Conservation (phyloP, 2,888 invertebrate genomes). For the Barypeithes pellucidus region DNA sequence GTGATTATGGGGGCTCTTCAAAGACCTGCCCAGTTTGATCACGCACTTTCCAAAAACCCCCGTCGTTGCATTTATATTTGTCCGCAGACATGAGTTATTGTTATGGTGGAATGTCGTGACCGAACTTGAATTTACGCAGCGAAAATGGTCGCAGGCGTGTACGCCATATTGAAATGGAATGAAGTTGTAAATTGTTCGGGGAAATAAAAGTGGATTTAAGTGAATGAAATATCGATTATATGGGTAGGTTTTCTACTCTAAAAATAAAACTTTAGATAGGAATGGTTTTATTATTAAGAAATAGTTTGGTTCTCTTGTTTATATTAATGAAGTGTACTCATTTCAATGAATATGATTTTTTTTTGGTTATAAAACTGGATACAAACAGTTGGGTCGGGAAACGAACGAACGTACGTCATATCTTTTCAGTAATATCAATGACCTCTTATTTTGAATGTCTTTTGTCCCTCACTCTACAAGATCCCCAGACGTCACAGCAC, state of each 20-base stretch:
- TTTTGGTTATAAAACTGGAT: too few relatives aligned
- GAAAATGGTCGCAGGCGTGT: slow-evolving; percentile 54
- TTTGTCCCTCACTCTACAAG: too few relatives aligned
- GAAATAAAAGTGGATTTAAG: slow-evolving; percentile 34
- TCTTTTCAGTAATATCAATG: too few relatives aligned
- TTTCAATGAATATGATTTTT: not conserved
- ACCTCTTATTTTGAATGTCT: too few relatives aligned
- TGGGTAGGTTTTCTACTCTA: not conserved
- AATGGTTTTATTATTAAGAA: not conserved
- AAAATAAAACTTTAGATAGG: slow-evolving; percentile 23
- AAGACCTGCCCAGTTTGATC: slow-evolving; percentile 43
- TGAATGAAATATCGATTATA: slow-evolving; percentile 38
- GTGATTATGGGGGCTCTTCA: slow-evolving; percentile 29
- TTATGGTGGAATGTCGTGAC: slow-evolving; percentile 63
- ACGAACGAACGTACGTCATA: too few relatives aligned
- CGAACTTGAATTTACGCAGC: slow-evolving; percentile 56
- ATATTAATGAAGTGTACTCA: not conserved
- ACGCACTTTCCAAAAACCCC: slow-evolving; percentile 47
- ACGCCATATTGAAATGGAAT: slow-evolving; percentile 59
- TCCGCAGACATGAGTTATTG: slow-evolving; percentile 61
- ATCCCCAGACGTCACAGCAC: too few relatives aligned
- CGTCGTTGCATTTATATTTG: slow-evolving; percentile 47
- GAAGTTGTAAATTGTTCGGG: slow-evolving; percentile 43
- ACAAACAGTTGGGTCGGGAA: too few relatives aligned
- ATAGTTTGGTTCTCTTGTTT: not conserved